Conservation (phyloP, 1,140 invertebrate species). For the Alviniconcha marisindica region DNA sequence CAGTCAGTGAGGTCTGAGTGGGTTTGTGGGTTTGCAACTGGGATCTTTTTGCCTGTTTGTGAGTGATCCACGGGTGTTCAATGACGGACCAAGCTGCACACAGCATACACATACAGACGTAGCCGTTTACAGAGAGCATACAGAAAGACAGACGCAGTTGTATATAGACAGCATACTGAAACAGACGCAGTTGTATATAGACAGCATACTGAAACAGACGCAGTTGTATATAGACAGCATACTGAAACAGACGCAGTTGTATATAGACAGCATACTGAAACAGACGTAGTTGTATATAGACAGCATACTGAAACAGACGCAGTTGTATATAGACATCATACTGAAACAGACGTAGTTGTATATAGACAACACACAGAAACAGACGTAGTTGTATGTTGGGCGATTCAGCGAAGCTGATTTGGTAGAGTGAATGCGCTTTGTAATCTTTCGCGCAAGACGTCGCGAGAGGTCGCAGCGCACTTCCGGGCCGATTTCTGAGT, state of each 20-base stretch:
- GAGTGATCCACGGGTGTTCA: neutral
- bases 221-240: neutral
- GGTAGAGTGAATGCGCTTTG: too few relatives aligned
- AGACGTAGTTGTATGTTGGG: conserved; percentile 13
- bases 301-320: neutral
- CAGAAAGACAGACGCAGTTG: neutral
- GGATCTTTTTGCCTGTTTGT: neutral
- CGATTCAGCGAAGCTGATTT: too few relatives aligned
- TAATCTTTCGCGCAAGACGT: too few relatives aligned
- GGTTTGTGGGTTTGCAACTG: neutral
- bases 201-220: neutral
- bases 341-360: neutral
- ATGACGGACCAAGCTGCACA: too few relatives aligned
- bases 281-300: neutral
- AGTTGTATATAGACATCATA: neutral
- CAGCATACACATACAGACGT: too few relatives aligned
- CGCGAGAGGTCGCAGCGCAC: too few relatives aligned
- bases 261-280: neutral
- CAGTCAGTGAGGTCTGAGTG: neutral
- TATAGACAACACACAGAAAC: neutral
- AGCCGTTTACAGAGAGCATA: too few relatives aligned
- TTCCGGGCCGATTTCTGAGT: too few relatives aligned
- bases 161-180: neutral
- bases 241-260: neutral
- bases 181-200: conserved; percentile 5